Base-by-base conservation (phyloP, 2,888 invertebrate species). In the Amphipoea oculea region DNA sequence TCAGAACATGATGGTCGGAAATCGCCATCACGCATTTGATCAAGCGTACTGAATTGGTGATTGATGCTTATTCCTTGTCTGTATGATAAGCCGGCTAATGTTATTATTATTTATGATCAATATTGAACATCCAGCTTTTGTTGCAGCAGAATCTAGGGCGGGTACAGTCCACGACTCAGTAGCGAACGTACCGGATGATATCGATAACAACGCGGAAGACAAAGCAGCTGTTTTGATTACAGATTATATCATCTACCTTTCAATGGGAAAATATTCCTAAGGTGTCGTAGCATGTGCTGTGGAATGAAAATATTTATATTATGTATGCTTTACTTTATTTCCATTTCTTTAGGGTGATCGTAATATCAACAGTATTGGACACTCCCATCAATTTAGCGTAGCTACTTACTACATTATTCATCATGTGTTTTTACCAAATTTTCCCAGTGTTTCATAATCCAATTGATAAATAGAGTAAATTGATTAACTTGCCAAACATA, bases 181-280 rank as follows among this genome's bases (percentile, higher is more conserved):
- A 20, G 51, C 23, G 12, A 36, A 40, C 23, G 45, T 67, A 68
- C 60, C 66, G 29, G 54, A 73, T 40, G 57, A 57, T 83, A 76
- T 76, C 14, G 70, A 79, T 72, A 86, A 86, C 72, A 82, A 74
- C 51, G 12, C 54, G 78, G 48, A 62, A 72, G n/a, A 86, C 86
- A 85, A 86, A 79, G 84, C 86, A 67, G n/a, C 42, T 86, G 76
- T 83, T 86, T 86, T 74, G 70, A 79, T 74, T 71, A 72, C 20
- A 79, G 11, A 73, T 83, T 73, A 86, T 76, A 67, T 83, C 63
- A 86, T 78, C 40, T 0, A 78, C 42, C 23, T 45, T 42, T 62
- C 29, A n/a, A 62, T 68, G 76, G 42, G 69, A 71, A 83, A 57
- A 68, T 69, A 66, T 86, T 70, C 72, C 72, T 75, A 1, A 40